Conservation (phyloP, 2,797 vertebrate genomes). For the Monodelphis domestica region DNA sequence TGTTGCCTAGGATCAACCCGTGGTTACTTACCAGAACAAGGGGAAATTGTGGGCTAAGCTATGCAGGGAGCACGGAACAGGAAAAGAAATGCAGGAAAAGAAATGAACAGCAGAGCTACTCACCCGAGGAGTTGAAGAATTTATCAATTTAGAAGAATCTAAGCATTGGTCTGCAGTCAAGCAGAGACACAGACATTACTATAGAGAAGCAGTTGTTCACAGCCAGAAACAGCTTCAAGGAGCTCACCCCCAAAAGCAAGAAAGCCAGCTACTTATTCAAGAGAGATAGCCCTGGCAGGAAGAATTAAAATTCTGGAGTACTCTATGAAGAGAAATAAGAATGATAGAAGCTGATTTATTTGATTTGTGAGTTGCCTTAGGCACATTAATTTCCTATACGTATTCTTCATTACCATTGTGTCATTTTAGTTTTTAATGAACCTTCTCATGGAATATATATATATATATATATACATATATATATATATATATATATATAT, state of each 20-base stretch:
- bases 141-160: neutral
- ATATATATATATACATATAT: too few relatives aligned
- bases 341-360: neutral
- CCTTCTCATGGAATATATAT: too few relatives aligned
- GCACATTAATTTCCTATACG: neutral
- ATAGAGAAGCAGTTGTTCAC: neutral
- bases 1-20: neutral
- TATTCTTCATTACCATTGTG: too few relatives aligned
- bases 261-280: neutral
- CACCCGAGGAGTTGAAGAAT: neutral
- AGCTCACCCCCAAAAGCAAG: neutral
- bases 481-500: too few relatives aligned
- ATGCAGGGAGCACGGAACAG: neutral
- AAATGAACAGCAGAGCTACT: neutral
- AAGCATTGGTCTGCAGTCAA: neutral
- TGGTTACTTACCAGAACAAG: neutral
- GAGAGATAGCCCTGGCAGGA: neutral
- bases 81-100: neutral
- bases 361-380: neutral
- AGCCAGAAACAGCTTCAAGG: neutral
- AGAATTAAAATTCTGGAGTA: neutral
- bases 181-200: neutral
- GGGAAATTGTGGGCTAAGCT: neutral
- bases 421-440: too few relatives aligned
- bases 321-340: neutral